Conservation (phyloP, 2,797 vertebrate species). For the Urocyon cinereoargenteus region DNA sequence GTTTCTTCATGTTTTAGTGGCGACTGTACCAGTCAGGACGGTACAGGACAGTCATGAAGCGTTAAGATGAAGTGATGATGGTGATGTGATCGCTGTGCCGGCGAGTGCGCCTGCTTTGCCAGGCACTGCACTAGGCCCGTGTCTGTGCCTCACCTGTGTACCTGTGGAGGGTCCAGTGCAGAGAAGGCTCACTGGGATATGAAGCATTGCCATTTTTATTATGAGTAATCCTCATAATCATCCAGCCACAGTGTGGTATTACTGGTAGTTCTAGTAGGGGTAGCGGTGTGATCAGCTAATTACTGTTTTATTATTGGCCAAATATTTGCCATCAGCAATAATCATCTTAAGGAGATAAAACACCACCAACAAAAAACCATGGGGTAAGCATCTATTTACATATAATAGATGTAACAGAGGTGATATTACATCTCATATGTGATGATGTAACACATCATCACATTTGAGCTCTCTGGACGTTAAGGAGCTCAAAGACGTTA, state of each 20-base stretch:
- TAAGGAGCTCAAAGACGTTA: background rate
- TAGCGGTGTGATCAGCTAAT: background rate
- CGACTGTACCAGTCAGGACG: background rate
- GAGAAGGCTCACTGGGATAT: background rate
- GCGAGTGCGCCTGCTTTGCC: background rate
- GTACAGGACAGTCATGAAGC: background rate
- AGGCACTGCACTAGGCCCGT: too few species aligned
- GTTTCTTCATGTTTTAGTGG: background rate
- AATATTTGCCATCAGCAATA: background rate
- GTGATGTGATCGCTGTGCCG: background rate
- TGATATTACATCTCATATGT: too few species aligned
- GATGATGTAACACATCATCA: too few species aligned
- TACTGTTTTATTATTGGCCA: background rate
- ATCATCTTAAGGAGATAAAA: background rate
- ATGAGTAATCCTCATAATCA: background rate
- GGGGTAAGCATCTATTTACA: background rate
- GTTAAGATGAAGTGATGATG: background rate
- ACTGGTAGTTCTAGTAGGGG: background rate
- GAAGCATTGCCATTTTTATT: background rate
- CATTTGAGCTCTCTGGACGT: too few species aligned
- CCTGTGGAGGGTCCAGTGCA: background rate
- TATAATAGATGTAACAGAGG: too few species aligned
- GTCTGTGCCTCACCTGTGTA: background rate
- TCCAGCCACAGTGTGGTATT: background rate
- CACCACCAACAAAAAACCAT: background rate